Percentiles rank a stretch among this genome's conserved stretches.
Evolutionary conservation across 2,113 vertebrate species (phyloP).

Genomic region (Edolisoma coerulescens): DNA sequence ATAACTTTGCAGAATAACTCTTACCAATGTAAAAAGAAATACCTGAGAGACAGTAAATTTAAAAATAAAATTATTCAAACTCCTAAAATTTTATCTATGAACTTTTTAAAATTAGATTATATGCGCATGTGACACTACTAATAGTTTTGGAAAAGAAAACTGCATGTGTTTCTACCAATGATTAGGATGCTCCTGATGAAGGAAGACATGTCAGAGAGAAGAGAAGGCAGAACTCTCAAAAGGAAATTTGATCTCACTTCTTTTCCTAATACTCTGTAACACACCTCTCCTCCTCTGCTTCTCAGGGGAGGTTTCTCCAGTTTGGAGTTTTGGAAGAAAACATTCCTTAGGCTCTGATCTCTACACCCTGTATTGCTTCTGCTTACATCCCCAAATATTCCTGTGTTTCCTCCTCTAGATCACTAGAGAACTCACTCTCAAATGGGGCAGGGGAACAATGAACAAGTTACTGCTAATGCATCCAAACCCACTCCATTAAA

Average conservation of each 20-base stretch:
- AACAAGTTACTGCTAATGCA: not conserved
- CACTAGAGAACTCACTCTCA: not conserved
- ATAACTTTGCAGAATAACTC: not conserved
- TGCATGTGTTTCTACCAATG: not conserved
- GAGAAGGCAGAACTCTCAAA: not conserved
- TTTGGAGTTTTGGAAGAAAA: not conserved
- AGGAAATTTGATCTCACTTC: not conserved
- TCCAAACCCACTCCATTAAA: not conserved
- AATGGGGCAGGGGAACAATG: accelerated
- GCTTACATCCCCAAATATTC: not conserved
- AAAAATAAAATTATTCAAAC: not conserved
- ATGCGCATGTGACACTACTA: not conserved
- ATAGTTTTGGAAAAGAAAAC: not conserved
- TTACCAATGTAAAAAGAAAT: not conserved
- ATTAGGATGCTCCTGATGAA: not conserved
- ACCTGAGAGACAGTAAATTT: not conserved
- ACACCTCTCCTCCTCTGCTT: not conserved
- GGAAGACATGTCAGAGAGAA: accelerated
- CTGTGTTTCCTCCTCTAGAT: not conserved
- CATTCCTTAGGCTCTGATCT: not conserved
- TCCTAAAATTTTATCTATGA: not conserved
- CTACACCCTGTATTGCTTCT: not conserved
- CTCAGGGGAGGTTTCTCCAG: not conserved
- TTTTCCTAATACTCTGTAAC: not conserved
- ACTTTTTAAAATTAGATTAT: not conserved